These are phyloP conservation scores for Phylloscopus trochiloides DNA, from an alignment of 2,113 vertebrate genomes.

Conservation along the genomic window DNA sequence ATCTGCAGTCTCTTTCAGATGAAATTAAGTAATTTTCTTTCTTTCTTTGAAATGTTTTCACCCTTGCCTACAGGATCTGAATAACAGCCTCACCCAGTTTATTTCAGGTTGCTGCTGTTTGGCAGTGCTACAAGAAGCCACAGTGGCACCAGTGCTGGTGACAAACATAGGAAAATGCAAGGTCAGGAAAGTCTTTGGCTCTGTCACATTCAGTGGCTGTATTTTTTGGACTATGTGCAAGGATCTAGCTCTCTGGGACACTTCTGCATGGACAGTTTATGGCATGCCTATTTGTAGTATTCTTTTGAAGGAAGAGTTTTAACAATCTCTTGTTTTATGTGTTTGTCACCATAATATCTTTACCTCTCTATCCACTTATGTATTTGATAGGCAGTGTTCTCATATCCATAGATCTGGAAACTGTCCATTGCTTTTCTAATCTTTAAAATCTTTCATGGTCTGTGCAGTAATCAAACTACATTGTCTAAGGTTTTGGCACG, in stretches of 20 bases:
- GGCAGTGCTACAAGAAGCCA: not conserved
- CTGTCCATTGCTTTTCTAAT: not conserved
- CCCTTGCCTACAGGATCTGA: not conserved
- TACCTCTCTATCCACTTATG: not conserved
- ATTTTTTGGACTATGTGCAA: not conserved
- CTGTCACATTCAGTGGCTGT: not conserved
- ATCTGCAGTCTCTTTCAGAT: not conserved
- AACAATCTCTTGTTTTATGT: not conserved
- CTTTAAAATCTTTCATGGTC: not conserved
- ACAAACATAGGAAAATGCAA: not conserved
- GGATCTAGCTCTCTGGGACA: not conserved
- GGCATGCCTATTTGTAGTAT: not conserved
- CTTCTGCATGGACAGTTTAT: not conserved
- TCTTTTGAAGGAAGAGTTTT: not conserved
- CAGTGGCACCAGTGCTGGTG: not conserved
- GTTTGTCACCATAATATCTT: not conserved
- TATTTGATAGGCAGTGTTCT: not conserved
- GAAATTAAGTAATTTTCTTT: not conserved
- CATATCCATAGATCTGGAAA: not conserved
- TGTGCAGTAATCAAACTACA: not conserved
- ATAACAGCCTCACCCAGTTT: not conserved
- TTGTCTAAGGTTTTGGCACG: not conserved
- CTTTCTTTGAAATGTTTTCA: not conserved
- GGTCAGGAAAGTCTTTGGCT: not conserved
- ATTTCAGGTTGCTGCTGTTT: conserved; percentile 32